Conservation (phyloP, 2,113 vertebrate genomes). For the Chlamydotis undulata region DNA sequence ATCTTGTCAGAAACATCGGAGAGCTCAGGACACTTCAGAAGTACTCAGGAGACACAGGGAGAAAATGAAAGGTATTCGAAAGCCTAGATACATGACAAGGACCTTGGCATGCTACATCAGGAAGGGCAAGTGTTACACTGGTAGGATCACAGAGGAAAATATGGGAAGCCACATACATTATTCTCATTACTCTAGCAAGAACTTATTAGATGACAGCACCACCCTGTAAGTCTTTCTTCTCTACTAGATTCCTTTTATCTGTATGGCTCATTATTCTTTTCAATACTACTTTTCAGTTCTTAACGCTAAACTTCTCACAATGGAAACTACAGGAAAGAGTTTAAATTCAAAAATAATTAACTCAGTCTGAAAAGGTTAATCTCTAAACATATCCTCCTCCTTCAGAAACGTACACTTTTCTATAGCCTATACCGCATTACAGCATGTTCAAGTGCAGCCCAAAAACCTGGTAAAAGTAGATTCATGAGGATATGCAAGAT, state of each 20-base stretch:
- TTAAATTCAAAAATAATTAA: neutral
- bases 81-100: neutral
- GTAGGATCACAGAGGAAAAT: neutral
- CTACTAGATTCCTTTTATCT: neutral
- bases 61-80: neutral
- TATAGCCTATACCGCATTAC: neutral
- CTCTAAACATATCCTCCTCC: neutral
- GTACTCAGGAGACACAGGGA: neutral
- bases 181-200: neutral
- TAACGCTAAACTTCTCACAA: neutral
- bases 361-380: neutral
- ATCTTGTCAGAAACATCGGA: neutral
- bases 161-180: neutral
- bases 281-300: neutral
- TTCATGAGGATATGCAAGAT: neutral
- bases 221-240: neutral
- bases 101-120: neutral
- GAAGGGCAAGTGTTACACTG: neutral
- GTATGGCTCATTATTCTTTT: neutral
- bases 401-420: neutral
- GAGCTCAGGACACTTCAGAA: neutral
- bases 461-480: neutral
- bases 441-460: neutral
- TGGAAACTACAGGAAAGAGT: neutral
- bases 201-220: neutral